These are phyloP conservation scores for Lamellibrachia columna DNA, from an alignment of 2,888 invertebrate genomes.

Conservation along the genomic window DNA sequence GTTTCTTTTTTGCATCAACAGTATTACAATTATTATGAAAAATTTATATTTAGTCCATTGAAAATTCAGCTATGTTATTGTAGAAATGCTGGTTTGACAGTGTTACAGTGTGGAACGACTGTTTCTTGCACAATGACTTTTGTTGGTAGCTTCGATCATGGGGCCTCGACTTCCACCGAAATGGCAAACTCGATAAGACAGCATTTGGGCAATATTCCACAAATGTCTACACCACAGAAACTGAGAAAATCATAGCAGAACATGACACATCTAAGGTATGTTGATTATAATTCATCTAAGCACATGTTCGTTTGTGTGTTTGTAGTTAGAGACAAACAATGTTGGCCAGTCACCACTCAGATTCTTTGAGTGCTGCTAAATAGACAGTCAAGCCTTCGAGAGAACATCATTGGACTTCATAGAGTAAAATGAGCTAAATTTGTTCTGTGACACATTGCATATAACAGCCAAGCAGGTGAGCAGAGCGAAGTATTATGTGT, in stretches of 20 bases:
- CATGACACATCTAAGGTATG: conserved; percentile 67
- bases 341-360: too few relatives aligned
- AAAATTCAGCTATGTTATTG: too few relatives aligned
- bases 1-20: too few relatives aligned
- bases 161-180: conserved; percentile 73
- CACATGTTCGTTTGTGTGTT: too few relatives aligned
- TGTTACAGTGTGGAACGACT: neutral
- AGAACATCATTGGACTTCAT: too few relatives aligned
- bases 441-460: too few relatives aligned
- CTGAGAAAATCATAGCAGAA: conserved; percentile 75
- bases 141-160: conserved; percentile 33
- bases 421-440: too few relatives aligned
- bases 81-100: neutral
- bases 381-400: too few relatives aligned
- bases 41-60: too few relatives aligned
- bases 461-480: neutral
- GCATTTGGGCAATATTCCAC: conserved; percentile 84
- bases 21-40: too few relatives aligned
- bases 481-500: neutral
- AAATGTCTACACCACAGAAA: conserved; percentile 82
- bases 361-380: too few relatives aligned
- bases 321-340: too few relatives aligned
- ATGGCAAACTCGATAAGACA: conserved; percentile 68
- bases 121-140: neutral
- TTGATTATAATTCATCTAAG: neutral